Conservation (phyloP, 2,888 invertebrate genomes). For the Machimus atricapillus region DNA sequence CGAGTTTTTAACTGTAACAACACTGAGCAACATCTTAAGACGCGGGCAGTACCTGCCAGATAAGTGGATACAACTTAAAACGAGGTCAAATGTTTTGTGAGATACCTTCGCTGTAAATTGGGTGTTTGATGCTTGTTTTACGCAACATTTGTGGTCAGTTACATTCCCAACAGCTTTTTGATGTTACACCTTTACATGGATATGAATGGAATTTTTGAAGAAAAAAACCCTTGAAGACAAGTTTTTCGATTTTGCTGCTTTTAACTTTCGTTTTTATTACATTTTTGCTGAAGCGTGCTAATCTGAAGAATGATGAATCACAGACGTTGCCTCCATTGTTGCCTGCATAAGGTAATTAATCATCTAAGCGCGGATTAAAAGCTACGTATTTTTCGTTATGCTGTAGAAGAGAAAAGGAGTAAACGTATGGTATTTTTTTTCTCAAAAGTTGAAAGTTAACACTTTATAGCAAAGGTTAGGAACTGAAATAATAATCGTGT, state of each 20-base stretch:
- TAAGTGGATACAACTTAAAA: background rate
- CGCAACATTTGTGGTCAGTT: background rate
- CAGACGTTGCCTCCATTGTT: background rate
- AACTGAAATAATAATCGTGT: background rate
- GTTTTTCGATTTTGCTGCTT: background rate
- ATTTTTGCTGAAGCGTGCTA: background rate
- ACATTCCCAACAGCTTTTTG: background rate
- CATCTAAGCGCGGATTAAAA: background rate
- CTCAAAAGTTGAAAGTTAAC: background rate
- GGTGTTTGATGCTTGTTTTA: background rate
- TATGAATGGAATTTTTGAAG: background rate
- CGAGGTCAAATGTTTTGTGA: background rate
- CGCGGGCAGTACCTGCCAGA: background rate
- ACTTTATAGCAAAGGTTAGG: background rate
- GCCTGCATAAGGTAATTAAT: background rate
- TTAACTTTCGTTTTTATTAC: background rate
- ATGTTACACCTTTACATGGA: background rate
- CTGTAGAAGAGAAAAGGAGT: background rate
- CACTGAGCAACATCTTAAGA: background rate
- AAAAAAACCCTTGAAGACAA: background rate
- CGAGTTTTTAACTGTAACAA: background rate
- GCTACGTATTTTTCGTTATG: background rate
- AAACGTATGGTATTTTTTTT: background rate
- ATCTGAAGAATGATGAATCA: background rate
- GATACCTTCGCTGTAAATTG: background rate